A percentile compares a stretch with the other conserved stretches of the same genome.
Conservation (phyloP, 64 coral and sea anemone species). For the Pachyseris speciosa region DNA sequence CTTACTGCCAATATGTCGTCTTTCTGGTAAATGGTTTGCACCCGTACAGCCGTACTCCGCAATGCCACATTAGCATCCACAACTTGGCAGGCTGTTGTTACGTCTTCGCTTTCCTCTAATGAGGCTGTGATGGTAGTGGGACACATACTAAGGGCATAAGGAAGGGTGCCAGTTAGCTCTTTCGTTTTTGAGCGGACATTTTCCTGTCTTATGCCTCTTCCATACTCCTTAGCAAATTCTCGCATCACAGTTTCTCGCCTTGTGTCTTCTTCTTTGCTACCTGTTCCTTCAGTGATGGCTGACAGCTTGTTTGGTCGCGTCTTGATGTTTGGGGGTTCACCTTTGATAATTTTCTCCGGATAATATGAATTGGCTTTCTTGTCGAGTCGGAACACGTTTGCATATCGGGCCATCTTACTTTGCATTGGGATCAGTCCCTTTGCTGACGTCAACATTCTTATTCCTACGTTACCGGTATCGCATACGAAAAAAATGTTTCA, state of each 20-base stretch:
- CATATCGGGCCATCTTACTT: slow-evolving; percentile 42
- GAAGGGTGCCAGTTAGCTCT: slow-evolving; percentile 53
- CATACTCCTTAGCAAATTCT: slow-evolving; percentile 37
- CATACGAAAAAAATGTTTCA: slow-evolving; percentile 52
- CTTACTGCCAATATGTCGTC: neutral
- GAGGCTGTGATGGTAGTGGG: slow-evolving; percentile 28
- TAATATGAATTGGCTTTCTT: slow-evolving; percentile 31
- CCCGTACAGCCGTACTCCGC: neutral
- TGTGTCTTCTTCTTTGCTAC: neutral
- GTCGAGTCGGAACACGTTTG: slow-evolving; percentile 46
- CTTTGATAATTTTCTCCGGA: no score
- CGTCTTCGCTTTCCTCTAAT: neutral
- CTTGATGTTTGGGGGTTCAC: no score
- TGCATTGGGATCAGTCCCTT: slow-evolving; percentile 51
- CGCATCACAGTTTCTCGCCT: slow-evolving; percentile 11
- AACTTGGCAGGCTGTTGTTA: neutral
- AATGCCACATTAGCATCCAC: neutral
- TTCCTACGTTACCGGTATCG: slow-evolving; percentile 47
- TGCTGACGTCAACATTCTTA: slow-evolving; percentile 62
- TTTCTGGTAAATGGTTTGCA: neutral
- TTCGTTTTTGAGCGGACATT: slow-evolving; percentile 64
- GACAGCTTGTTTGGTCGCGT: neutral
- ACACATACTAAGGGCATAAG: slow-evolving; percentile 42
- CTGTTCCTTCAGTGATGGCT: slow-evolving; percentile 1
- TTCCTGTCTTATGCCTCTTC: slow-evolving; percentile 31